Conservation (phyloP, 2,888 invertebrate genomes). For the Pantelozetes paolii region DNA sequence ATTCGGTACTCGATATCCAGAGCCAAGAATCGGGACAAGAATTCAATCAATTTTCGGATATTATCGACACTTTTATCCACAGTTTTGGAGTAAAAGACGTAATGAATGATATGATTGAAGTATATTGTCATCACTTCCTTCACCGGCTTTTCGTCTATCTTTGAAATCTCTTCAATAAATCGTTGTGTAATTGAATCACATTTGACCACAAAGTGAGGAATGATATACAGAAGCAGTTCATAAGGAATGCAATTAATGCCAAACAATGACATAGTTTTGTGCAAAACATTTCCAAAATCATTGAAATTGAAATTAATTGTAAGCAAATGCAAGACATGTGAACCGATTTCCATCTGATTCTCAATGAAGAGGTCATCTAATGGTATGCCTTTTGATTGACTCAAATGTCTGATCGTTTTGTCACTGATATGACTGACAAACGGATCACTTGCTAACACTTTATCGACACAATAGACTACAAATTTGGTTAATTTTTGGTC, state of each 20-base stretch:
- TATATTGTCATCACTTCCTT: background rate
- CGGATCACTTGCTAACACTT: background rate
- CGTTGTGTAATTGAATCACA: background rate
- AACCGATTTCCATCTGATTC: background rate
- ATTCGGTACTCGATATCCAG: background rate
- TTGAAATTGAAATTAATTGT: background rate
- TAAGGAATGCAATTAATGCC: background rate
- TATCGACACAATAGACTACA: background rate
- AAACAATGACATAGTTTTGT: background rate
- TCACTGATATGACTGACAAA: conserved; percentile 1
- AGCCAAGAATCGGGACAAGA: background rate
- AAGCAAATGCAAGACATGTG: background rate
- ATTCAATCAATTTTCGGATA: background rate
- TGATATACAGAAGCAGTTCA: background rate
- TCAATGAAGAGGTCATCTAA: conserved; percentile 10
- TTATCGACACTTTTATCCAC: background rate
- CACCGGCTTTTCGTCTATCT: background rate
- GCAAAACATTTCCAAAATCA: background rate
- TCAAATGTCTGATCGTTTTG: conserved; percentile 19
- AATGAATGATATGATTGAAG: background rate
- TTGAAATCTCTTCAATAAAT: background rate
- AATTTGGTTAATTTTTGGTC: background rate
- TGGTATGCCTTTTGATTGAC: background rate
- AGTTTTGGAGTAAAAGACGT: background rate
- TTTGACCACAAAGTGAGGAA: background rate